Evolutionary conservation across 2,888 invertebrate genomes (phyloP), one percentile per base, ranked within the genome.

Genomic region (Anagyrus pseudococci): DNA sequence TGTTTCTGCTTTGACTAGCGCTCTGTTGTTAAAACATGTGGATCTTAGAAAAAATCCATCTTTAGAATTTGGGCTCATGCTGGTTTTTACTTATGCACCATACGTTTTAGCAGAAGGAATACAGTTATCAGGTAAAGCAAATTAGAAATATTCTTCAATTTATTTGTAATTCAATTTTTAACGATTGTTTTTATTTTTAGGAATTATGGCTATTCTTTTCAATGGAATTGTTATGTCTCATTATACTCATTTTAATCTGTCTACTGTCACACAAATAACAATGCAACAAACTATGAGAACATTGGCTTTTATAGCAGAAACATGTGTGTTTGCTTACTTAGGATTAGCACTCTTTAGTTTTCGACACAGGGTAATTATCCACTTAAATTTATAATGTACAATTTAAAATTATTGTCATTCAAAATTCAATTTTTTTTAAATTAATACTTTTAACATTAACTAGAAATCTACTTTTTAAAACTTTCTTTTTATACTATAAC

Each of bases 201-300:
- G 98, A 66, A 99, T 99, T 64, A 99, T 99, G 98, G 98, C 99
- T 7, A 99, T 99, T 75, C 83, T 99, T 71, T 98, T 98, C 81
- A 97, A 97, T 83, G 99, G 98, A 7, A 96, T 99, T 76, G 97
- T 98, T 1, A 99, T 99, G 99, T 98, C 98, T 0, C 99, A 99
- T 81, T 99, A 99, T 81, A 98, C 98, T 15, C 99, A 99, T 84
- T 95, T 94, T 77, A 99, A 99, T 82, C 84, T 99, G 46, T 98
- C 98, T 1, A 98, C 98, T 0, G 93, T 99, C 20, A 98, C 98
- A 0, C 99, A 99, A 84, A 97, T 99, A 55, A 98, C 98, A 3
- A 98, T 99, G 92, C 98, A 98, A 80, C 98, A 98, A 82, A 98
- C 98, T 0, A 94, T 99, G 89, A 86, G 97, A 75, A 98, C 98